phyloP scores from a whole-genome alignment of 2,888 invertebrate genomes.

The Chamaedrilus cognettii region DNA sequence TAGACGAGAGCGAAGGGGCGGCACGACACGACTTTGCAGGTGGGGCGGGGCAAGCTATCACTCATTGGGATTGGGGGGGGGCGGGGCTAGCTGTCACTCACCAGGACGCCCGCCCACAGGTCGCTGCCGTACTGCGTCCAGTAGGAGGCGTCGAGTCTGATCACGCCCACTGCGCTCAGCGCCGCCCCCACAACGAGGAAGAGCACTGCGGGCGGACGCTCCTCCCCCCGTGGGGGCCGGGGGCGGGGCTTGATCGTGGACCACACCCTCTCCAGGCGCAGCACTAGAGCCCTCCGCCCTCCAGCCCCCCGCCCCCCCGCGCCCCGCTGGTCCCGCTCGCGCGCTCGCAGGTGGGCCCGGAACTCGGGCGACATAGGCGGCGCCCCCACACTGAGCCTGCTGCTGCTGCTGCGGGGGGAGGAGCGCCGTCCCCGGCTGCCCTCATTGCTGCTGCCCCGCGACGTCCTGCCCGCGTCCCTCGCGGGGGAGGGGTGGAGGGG shows the following conservation, averaged over 20 bases:
- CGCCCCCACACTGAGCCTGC: background rate
- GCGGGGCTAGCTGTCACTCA: too few relatives aligned
- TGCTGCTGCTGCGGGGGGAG: background rate
- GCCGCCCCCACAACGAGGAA: conserved; percentile 18
- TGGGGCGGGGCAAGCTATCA: too few relatives aligned
- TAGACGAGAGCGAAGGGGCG: too few relatives aligned
- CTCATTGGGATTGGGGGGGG: too few relatives aligned
- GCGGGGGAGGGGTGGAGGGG: too few relatives aligned
- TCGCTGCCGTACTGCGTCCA: conserved; percentile 16
- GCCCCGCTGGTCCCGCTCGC: background rate
- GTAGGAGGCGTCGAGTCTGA: conserved; percentile 8
- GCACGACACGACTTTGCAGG: too few relatives aligned
- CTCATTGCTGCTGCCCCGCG: background rate
- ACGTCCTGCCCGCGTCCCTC: too few relatives aligned
- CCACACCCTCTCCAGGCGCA: background rate
- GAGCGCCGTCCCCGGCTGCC: background rate
- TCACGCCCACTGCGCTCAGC: conserved; percentile 12
- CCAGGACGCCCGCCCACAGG: conserved; percentile 21
- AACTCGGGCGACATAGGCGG: background rate
- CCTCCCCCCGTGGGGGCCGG: background rate
- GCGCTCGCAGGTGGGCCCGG: background rate
- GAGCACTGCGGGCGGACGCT: conserved; percentile 18
- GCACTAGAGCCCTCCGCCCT: background rate
- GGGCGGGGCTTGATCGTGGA: background rate
- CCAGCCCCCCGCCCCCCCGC: background rate